Evolutionary conservation across 2,888 invertebrate genomes (phyloP), one percentile per base, ranked within the genome.

Genomic region (Cryptosula pallasiana): DNA sequence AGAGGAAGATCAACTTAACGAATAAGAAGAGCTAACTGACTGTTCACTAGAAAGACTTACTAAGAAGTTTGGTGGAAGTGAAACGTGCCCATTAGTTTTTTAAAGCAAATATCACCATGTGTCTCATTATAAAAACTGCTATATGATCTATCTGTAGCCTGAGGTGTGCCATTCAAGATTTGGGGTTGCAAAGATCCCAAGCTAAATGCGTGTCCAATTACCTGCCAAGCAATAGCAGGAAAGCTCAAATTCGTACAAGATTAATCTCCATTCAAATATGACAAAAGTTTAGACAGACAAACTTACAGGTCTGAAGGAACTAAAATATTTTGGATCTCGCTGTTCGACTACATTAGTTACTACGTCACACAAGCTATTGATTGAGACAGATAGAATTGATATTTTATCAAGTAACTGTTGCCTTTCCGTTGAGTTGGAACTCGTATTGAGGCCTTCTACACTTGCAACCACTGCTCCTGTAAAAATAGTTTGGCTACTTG

Each of bases 71-170:
- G 3, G 2, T 27, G 27, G 32, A 13, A 3, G 5, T 63, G 2
- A 32, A 13, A 63, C 2, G 63, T 63, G 13, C 63, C 63, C 63
- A 63, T 27, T 32, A 63, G 34, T 32, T 34, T 63, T 13, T 2
- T 63, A n/a, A 25, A 63, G 63, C 63, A 63, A 13, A 63, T 63
- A 63, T 63, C 63, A 13, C 63, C 63, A 3, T 63, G 34, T 13
- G 27, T 63, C 32, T 63, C 63, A 34, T 63, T 63, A 32, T 63
- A 63, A 5, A 20, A 13, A 32, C 32, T 20, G 5, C 16, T 23
- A 23, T 9, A 20, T 45, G 9, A 20, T 45, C 20, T 45, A 45
- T 20, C 20, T 45, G 9, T 9, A 13, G 45, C 20, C 45, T 45
- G 45, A 20, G n/a, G n/a, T n/a, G n/a, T n/a, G n/a, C n/a, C n/a